Percentiles rank a stretch among this genome's conserved stretches.
These are phyloP conservation scores for Melierax canorus DNA, from an alignment of 2,113 vertebrate species.

Conservation along the genomic window DNA sequence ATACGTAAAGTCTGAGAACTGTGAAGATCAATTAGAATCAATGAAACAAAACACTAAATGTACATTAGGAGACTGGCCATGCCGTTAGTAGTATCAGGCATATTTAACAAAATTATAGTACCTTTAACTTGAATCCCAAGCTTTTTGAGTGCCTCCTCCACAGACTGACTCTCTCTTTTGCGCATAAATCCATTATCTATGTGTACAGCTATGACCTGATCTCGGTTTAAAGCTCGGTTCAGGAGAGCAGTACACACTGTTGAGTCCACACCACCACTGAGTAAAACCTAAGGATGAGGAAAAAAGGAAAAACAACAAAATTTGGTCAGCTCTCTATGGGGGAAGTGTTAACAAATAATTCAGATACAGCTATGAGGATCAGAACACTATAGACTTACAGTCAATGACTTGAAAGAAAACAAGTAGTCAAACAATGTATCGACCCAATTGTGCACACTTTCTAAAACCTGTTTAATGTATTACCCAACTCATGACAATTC, in stretches of 20 bases:
- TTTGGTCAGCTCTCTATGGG: neutral
- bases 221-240: conserved; percentile 90
- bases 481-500: no score
- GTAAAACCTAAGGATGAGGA: conserved; percentile 79
- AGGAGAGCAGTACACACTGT: conserved; percentile 97
- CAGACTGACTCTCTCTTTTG: conserved; percentile 93
- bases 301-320: neutral
- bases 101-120: neutral
- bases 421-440: fast-evolving
- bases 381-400: fast-evolving
- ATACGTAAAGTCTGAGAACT: fast-evolving
- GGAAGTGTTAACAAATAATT: neutral
- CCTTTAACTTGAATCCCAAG: conserved; percentile 97
- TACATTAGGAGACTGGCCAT: fast-evolving
- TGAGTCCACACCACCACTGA: conserved; percentile 96
- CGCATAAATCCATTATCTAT: conserved; percentile 99
- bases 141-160: conserved; percentile 95
- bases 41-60: fast-evolving
- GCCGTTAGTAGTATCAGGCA: fast-evolving
- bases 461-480: neutral
- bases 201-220: conserved; percentile 96
- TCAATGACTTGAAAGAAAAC: neutral
- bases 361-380: neutral
- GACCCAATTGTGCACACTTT: neutral
- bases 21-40: neutral